Percentiles rank a stretch among this genome's conserved stretches.
Evolutionary conservation across 2,797 vertebrate species (phyloP).

Genomic region (Cynodonichthys magdalenae): DNA sequence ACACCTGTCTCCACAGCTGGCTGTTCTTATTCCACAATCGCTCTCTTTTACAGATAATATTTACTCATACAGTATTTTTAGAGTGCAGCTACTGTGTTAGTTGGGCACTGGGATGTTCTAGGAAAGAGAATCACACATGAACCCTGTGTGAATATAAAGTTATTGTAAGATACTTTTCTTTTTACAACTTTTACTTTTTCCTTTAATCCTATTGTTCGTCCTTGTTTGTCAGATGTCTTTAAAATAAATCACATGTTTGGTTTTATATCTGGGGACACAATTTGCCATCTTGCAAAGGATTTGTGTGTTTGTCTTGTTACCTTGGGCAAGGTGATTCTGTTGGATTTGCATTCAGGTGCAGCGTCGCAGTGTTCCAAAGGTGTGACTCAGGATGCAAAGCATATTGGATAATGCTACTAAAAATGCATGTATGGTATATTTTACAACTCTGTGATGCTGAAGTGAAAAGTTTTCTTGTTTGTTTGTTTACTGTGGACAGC

Average conservation of each 20-base stretch:
- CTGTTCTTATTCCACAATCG: slow-evolving; percentile 25
- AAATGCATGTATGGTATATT: slow-evolving; percentile 7
- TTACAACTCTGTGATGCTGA: slow-evolving; percentile 6
- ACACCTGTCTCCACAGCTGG: slow-evolving; percentile 47
- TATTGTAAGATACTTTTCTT: too few species aligned
- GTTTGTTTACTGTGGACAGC: too few species aligned
- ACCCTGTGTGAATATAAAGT: neutral
- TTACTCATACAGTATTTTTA: neutral
- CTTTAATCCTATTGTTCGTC: neutral
- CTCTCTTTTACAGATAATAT: neutral
- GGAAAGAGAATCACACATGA: neutral
- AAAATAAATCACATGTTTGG: too few species aligned
- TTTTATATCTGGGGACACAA: neutral
- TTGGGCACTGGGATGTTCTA: neutral
- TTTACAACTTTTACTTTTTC: neutral
- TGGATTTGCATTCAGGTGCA: slow-evolving; percentile 10
- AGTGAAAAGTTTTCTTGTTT: neutral
- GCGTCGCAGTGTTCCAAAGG: neutral
- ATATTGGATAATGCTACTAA: slow-evolving; percentile 12
- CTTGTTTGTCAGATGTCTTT: neutral
- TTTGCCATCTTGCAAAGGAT: neutral
- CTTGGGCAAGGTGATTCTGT: neutral
- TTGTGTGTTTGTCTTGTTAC: neutral
- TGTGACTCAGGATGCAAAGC: slow-evolving; percentile 4
- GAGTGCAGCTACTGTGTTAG: too few species aligned